Conservation (phyloP, 2,888 invertebrate genomes). For the Augiades crinisus region DNA sequence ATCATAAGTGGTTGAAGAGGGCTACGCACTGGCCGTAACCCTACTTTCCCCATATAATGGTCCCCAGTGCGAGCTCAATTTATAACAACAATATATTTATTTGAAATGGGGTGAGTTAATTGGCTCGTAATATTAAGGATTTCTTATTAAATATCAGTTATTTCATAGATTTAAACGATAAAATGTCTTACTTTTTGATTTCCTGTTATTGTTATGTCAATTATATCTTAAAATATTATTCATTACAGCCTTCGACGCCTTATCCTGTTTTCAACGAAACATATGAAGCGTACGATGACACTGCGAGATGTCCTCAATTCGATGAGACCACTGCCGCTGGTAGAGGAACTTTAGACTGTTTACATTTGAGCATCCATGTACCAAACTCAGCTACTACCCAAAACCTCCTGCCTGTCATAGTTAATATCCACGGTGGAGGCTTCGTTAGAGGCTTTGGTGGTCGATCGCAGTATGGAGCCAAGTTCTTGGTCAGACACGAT, state of each 20-base stretch:
- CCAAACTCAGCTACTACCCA: constrained; percentile 40
- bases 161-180: no score
- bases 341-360: constrained; percentile 46
- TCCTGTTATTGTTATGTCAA: no score
- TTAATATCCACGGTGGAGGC: constrained; percentile 52
- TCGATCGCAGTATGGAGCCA: constrained; percentile 42
- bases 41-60: not conserved
- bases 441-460: constrained; percentile 40
- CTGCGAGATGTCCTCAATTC: constrained; percentile 49
- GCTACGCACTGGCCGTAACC: constrained; percentile 6
- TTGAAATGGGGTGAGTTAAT: not conserved
- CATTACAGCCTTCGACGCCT: constrained; percentile 42
- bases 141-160: not conserved
- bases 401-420: constrained; percentile 49
- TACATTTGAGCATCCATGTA: constrained; percentile 49
- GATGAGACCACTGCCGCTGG: constrained; percentile 33
- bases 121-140: not conserved
- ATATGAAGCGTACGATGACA: constrained; percentile 50
- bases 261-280: constrained; percentile 40
- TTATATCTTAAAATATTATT: not conserved
- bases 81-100: not conserved
- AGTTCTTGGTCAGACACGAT: constrained; percentile 48
- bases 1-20: constrained; percentile 2
- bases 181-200: no score
- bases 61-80: not conserved